Conservation (phyloP, 1,140 invertebrate genomes). For the Brachionus asplanchnoidis region DNA sequence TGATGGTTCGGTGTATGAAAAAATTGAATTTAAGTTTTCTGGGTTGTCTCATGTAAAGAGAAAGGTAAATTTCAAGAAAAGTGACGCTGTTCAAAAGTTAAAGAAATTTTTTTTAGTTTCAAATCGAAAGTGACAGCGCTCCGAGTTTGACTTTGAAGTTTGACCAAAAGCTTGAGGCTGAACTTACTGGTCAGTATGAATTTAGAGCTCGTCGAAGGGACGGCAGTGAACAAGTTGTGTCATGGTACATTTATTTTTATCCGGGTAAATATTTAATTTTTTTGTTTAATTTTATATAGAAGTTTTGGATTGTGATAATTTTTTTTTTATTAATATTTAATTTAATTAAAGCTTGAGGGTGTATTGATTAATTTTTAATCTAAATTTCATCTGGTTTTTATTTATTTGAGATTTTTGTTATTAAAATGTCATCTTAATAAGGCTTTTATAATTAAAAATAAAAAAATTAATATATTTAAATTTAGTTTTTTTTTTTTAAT, state of each 20-base stretch:
- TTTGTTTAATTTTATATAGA: no score
- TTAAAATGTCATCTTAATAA: no score
- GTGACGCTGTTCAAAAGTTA: neutral
- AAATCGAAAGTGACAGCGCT: neutral
- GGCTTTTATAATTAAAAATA: no score
- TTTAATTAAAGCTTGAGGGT: no score
- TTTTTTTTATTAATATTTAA: no score
- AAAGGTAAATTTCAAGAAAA: neutral
- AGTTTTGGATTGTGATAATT: no score
- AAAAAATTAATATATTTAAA: no score
- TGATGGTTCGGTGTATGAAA: neutral
- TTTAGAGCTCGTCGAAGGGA: neutral
- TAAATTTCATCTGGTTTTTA: no score
- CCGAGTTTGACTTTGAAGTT: neutral
- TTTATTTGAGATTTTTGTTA: no score
- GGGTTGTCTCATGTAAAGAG: neutral
- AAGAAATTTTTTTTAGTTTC: neutral
- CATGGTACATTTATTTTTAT: conserved; percentile 37
- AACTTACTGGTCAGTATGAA: neutral
- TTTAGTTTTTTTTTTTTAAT: no score
- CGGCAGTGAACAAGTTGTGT: neutral
- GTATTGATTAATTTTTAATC: no score
- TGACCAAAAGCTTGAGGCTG: neutral
- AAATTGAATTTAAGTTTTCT: neutral
- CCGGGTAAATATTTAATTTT: neutral